A percentile compares a stretch with the other conserved stretches of the same genome.
phyloP scores from a whole-genome alignment of 2,113 vertebrate species.

The Salminus brasiliensis region DNA sequence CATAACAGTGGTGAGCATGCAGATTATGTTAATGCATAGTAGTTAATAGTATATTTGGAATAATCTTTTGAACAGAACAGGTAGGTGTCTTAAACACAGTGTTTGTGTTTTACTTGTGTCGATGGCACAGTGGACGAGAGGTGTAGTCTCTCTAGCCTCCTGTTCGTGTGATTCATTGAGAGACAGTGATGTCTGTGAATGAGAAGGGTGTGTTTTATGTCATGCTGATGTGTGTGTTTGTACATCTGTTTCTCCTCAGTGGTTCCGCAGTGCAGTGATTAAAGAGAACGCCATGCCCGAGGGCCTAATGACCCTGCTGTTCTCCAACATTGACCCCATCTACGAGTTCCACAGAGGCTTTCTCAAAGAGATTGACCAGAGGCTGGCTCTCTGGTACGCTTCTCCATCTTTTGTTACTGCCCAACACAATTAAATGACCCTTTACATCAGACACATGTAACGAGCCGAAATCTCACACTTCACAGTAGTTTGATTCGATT shows the following conservation, averaged over 20 bases:
- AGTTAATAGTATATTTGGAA: too few relatives aligned
- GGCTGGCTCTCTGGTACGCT: constrained; percentile 87
- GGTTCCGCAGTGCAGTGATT: constrained; percentile 91
- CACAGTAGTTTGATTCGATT: neutral
- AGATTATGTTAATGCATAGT: too few relatives aligned
- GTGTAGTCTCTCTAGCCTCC: constrained; percentile 70
- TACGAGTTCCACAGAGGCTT: constrained; percentile 93
- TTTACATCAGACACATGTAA: neutral
- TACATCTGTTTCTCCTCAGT: constrained; percentile 71
- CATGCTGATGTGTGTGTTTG: neutral
- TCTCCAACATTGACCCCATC: constrained; percentile 93
- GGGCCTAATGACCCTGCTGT: constrained; percentile 87
- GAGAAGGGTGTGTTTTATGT: neutral
- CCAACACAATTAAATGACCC: neutral
- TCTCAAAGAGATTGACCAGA: constrained; percentile 90
- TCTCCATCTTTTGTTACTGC: neutral
- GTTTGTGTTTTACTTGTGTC: too few relatives aligned
- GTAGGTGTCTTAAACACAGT: too few relatives aligned
- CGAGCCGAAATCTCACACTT: neutral
- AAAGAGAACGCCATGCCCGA: constrained; percentile 90
- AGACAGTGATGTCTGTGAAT: neutral
- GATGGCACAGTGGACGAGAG: too few relatives aligned
- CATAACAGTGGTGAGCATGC: constrained; percentile 87
- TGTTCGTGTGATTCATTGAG: constrained; percentile 3
- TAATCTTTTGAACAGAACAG: too few relatives aligned